A percentile compares a stretch with the other conserved stretches of the same genome.
These are phyloP conservation scores for Melopsittacus undulatus DNA, from an alignment of 2,797 vertebrate species.

Conservation along the genomic window DNA sequence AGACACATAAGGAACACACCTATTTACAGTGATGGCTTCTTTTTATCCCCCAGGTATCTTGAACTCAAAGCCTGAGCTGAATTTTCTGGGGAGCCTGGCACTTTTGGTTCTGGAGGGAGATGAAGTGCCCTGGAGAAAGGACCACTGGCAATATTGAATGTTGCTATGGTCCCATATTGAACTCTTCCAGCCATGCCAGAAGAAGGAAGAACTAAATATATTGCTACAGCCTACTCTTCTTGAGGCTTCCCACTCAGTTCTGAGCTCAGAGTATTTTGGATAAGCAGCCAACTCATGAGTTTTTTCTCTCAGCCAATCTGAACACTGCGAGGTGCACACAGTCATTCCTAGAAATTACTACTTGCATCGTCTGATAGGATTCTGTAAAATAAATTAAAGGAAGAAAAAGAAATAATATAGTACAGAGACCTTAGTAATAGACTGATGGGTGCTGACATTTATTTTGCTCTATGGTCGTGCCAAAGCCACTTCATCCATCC, in stretches of 20 bases:
- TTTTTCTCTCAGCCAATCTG: neutral
- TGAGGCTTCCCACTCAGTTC: neutral
- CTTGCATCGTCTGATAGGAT: neutral
- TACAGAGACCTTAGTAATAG: neutral
- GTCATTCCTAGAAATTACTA: neutral
- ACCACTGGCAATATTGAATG: neutral
- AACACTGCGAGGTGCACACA: neutral
- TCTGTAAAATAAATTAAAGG: neutral
- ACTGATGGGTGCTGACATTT: neutral
- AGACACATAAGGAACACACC: neutral
- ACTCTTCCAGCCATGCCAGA: neutral
- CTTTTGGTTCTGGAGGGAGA: neutral
- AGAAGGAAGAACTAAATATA: neutral
- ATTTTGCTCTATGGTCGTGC: neutral
- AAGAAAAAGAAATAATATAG: neutral
- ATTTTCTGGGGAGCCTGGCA: neutral
- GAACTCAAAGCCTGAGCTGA: neutral
- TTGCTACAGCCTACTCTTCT: neutral
- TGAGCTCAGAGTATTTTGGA: neutral
- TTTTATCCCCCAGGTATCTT: neutral
- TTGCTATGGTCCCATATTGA: neutral
- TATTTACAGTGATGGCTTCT: neutral
- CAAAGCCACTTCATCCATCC: neutral
- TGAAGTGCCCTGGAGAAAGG: neutral
- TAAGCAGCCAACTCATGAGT: neutral